A percentile compares a stretch with the other conserved stretches of the same genome.
Evolutionary conservation across 2,888 invertebrate species (phyloP).

Genomic region (Conistra vaccinii): DNA sequence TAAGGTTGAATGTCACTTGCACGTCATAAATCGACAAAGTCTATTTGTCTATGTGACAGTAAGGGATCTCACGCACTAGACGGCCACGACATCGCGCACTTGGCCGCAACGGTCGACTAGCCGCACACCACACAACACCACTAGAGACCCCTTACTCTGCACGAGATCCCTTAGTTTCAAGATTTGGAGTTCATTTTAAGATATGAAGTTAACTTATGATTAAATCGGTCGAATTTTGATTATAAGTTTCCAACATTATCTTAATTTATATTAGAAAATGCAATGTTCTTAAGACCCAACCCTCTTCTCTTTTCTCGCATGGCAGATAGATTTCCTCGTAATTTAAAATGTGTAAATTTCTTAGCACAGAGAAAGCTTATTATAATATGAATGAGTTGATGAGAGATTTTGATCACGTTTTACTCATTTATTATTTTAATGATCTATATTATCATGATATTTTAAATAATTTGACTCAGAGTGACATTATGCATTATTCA

Average conservation of each 20-base stretch:
- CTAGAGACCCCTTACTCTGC: no score
- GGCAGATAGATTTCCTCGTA: neutral
- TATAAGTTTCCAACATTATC: no score
- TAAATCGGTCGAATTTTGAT: no score
- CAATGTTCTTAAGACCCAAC: neutral
- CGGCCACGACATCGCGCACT: no score
- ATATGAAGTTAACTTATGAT: neutral
- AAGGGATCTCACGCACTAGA: no score
- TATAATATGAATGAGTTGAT: conserved; percentile 2
- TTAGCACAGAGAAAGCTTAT: neutral
- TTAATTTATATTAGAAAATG: no score
- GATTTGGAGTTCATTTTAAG: neutral
- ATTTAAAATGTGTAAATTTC: neutral
- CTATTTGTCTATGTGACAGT: neutral
- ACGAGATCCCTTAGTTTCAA: neutral
- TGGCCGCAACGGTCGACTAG: no score
- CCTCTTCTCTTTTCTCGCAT: neutral
- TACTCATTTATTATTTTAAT: neutral
- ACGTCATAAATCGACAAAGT: neutral
- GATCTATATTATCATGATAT: neutral
- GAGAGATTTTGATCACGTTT: neutral
- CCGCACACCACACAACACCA: no score
- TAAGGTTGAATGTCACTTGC: conserved; percentile 1
- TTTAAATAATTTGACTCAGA: conserved; percentile 4
- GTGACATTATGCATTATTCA: neutral